Percentiles rank a stretch among this genome's conserved stretches.
phyloP scores from a whole-genome alignment of 2,888 invertebrate genomes.

The Heliconius aoede region DNA sequence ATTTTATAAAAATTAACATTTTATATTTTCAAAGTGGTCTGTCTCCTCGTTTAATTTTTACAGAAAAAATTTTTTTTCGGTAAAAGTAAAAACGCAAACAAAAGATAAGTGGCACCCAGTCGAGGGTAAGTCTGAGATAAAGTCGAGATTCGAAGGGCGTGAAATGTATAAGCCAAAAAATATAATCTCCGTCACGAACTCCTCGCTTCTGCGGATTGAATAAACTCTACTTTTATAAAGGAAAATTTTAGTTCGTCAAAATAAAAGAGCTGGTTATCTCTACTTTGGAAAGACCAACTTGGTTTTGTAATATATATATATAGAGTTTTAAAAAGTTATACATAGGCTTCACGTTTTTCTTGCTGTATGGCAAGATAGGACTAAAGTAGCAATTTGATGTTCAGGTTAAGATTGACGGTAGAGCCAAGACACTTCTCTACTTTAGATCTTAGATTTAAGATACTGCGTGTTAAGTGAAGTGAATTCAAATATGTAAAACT shows the following conservation, averaged over 20 bases:
- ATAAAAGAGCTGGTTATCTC: constrained; percentile 27
- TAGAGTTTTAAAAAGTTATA: not conserved
- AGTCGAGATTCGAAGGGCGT: constrained; percentile 42
- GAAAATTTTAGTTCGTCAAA: constrained; percentile 45
- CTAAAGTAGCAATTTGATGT: not conserved
- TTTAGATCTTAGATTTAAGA: not conserved
- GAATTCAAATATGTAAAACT: not conserved
- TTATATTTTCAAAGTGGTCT: constrained; percentile 5
- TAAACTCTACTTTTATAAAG: constrained; percentile 56
- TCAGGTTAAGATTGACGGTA: too few relatives aligned
- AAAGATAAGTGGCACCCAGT: constrained; percentile 29
- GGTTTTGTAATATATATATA: not conserved
- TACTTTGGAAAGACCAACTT: constrained; percentile 4
- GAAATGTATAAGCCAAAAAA: constrained; percentile 65
- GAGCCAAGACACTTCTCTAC: not conserved
- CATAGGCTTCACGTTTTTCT: not conserved
- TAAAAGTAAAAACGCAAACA: constrained; percentile 24
- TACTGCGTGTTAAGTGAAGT: not conserved
- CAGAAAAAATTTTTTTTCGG: not conserved
- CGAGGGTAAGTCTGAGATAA: constrained; percentile 30
- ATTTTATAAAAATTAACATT: constrained; percentile 16
- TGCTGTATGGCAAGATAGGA: not conserved
- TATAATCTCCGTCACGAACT: constrained; percentile 69
- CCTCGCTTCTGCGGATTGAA: constrained; percentile 52
- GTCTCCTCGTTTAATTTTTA: not conserved